Evolutionary conservation across 1,140 invertebrate species (phyloP).

Genomic region (Ylistrum balloti): DNA sequence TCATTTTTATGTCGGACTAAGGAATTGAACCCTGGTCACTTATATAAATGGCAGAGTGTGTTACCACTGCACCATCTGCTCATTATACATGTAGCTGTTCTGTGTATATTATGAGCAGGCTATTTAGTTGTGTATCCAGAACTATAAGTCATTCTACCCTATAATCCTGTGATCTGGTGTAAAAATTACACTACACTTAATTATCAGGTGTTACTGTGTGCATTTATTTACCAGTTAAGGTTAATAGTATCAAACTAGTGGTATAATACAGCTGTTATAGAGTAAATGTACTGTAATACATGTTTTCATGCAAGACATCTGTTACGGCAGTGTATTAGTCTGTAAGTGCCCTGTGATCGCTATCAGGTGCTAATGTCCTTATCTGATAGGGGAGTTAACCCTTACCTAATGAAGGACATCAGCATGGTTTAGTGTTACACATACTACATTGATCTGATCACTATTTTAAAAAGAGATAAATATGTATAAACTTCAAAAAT

Average conservation of each 20-base stretch:
- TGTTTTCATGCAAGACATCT: not conserved
- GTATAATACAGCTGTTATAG: not conserved
- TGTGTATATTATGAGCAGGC: too few species aligned
- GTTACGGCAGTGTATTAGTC: not conserved
- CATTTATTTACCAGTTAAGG: not conserved
- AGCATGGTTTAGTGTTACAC: not conserved
- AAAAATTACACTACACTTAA: not conserved
- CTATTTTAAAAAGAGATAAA: not conserved
- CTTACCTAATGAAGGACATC: not conserved
- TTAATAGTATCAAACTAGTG: not conserved
- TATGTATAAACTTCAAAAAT: not conserved
- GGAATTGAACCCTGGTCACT: too few species aligned
- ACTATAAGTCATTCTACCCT: not conserved
- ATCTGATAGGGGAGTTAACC: constrained; percentile 7
- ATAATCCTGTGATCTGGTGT: not conserved
- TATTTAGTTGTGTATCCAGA: too few species aligned
- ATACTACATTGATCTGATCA: not conserved
- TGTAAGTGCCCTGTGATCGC: not conserved
- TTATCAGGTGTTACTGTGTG: not conserved
- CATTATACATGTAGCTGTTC: too few species aligned
- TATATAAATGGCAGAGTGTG: too few species aligned
- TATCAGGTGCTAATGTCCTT: not conserved
- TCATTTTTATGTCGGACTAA: too few species aligned
- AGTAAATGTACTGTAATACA: not conserved
- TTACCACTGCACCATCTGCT: too few species aligned